Percentiles rank a stretch among this genome's conserved stretches.
phyloP scores from a whole-genome alignment of 2,888 invertebrate species.

The Lampropteryx suffumata region DNA sequence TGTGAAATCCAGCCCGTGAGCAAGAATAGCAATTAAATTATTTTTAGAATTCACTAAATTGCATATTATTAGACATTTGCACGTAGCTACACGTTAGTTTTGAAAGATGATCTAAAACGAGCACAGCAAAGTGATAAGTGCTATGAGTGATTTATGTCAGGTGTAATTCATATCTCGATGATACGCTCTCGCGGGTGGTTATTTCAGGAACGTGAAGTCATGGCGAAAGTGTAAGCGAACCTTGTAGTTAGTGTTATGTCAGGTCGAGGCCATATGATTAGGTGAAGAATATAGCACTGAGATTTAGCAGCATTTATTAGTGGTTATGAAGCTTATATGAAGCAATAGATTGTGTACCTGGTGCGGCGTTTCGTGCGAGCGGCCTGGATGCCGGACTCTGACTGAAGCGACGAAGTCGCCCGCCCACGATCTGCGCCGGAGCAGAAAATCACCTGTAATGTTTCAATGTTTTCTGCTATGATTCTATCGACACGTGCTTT shows the following conservation, averaged over 20 bases:
- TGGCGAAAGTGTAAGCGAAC: conserved; percentile 68
- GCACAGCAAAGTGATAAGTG: background rate
- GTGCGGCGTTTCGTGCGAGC: conserved; percentile 81
- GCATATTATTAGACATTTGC: conserved; percentile 15
- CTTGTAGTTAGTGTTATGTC: conserved; percentile 73
- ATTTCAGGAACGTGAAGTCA: conserved; percentile 76
- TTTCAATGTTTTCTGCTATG: conserved; percentile 53
- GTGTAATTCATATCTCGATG: conserved; percentile 15
- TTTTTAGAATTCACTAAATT: conserved; percentile 38
- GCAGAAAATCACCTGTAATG: conserved; percentile 67
- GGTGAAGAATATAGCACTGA: conserved; percentile 55
- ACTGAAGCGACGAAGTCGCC: conserved; percentile 60
- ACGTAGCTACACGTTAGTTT: background rate
- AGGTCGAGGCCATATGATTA: conserved; percentile 64
- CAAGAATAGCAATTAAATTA: conserved; percentile 56
- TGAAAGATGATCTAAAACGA: conserved; percentile 2
- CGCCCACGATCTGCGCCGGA: conserved; percentile 62
- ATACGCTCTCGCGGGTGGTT: conserved; percentile 44
- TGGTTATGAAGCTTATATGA: conserved; percentile 67
- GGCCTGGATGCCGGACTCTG: conserved; percentile 75
- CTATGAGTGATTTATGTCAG: conserved; percentile 9
- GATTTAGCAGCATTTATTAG: conserved; percentile 72
- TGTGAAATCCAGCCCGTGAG: conserved; percentile 55
- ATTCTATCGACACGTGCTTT: conserved; percentile 40
- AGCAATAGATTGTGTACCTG: conserved; percentile 62